Evolutionary conservation across 2,797 vertebrate species (phyloP).

Genomic region (Poecile montanus): DNA sequence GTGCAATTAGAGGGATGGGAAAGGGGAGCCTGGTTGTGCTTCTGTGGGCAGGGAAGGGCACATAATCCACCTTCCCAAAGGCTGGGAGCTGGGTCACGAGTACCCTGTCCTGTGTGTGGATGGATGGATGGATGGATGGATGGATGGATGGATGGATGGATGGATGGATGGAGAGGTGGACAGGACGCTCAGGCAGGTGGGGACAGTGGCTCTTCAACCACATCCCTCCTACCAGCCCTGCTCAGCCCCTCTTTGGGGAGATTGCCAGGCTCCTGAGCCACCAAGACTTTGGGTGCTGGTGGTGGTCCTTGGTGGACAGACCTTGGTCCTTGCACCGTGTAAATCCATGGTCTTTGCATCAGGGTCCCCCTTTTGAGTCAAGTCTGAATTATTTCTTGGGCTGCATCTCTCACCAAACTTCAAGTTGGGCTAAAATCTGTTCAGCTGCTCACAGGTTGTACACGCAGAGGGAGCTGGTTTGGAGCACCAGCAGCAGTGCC

Average conservation of each 20-base stretch:
- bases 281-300: not conserved
- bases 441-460: not conserved
- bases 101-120: not conserved
- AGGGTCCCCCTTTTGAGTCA: not conserved
- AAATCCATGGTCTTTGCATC: not conserved
- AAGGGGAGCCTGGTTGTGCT: not conserved
- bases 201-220: not conserved
- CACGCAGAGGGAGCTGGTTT: accelerated
- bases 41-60: not conserved
- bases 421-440: not conserved
- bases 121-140: no score
- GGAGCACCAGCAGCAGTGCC: not conserved
- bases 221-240: not conserved
- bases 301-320: not conserved
- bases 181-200: not conserved
- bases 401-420: not conserved
- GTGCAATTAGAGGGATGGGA: not conserved
- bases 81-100: not conserved
- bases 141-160: no score
- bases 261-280: not conserved
- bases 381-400: not conserved
- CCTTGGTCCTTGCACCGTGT: not conserved
- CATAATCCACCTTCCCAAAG: not conserved
- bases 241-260: no score
- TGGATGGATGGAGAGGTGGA: not conserved